Base-by-base conservation (phyloP, 1,140 invertebrate species). In the Zeugodacus cucurbitae region DNA sequence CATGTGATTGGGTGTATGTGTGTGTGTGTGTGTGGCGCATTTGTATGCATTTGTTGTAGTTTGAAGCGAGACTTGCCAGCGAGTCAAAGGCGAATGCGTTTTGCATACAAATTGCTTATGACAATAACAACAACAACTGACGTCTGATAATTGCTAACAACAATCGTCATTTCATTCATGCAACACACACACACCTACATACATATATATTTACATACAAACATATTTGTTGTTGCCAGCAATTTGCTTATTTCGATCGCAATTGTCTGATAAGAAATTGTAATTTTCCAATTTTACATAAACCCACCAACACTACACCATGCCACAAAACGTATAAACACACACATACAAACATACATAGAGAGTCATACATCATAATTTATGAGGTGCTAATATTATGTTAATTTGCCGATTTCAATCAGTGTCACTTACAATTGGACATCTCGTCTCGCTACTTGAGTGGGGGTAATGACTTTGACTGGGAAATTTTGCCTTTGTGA, bases 351-450 rank as follows among this genome's bases (percentile, higher is more conserved):
- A 14, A 74, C 70, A 41, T n/a, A 74, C 34, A 20, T n/a, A 3
- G 11, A 44, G 26, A 5, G 22, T 48, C 34, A 22, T 26, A 82
- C 74, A 48, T 48, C 70, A 74, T n/a, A 44, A 82, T 82, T 48
- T 82, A 82, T 82, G 74, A 82, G 74, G 74, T 82, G 74, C n/a
- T 82, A 82, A 82, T 82, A 48, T 82, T 82, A 82, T 48, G 74
- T 82, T 82, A 82, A 82, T 82, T 82, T 82, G n/a, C 34, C 41
- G n/a, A 48, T 82, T 82, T 44, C 74, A 82, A 82, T 82, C 74
- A 82, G 74, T 82, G 74, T 82, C 37, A 82, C 74, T 48, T 48
- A 48, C 7, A 82, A 11, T 48, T 44, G 37, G 17, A 37, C 44
- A 14, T 17, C 4, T 5, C 37, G 22, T 11, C 41, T 82, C n/a